Evolutionary conservation across 2,888 invertebrate genomes (phyloP).

Genomic region (Nematopogon swammerdamellus): DNA sequence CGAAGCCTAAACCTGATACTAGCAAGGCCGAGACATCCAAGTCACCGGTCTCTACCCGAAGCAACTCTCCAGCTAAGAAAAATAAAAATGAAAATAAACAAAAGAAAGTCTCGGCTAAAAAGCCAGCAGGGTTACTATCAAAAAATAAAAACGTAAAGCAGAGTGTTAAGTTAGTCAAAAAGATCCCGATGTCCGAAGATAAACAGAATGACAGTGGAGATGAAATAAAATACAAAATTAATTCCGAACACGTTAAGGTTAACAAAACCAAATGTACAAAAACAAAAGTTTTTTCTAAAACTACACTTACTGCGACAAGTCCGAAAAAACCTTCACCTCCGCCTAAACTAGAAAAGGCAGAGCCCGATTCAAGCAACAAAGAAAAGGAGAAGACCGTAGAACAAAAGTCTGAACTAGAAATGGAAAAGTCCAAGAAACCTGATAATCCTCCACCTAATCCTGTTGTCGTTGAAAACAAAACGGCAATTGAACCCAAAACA

Average conservation of each 20-base stretch:
- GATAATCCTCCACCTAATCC: background rate
- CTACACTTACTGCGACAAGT: constrained; percentile 8
- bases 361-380: constrained; percentile 12
- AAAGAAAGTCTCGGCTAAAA: constrained; percentile 35
- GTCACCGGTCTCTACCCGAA: constrained; percentile 18
- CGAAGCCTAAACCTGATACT: constrained; percentile 14
- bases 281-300: constrained; percentile 29
- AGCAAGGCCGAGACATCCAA: constrained; percentile 27
- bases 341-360: background rate
- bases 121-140: constrained; percentile 12
- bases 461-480: background rate
- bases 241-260: constrained; percentile 31
- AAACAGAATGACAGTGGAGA: constrained; percentile 12
- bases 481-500: background rate
- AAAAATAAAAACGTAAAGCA: constrained; percentile 14
- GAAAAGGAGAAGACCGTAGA: constrained; percentile 16
- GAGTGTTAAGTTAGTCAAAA: constrained; percentile 11
- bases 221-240: constrained; percentile 42
- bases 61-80: constrained; percentile 32
- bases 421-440: background rate
- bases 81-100: constrained; percentile 34
- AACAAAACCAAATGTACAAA: constrained; percentile 24
- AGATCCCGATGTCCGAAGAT: constrained; percentile 6
- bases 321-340: background rate
- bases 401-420: background rate